Percentiles rank a stretch among this genome's conserved stretches.
phyloP scores from a whole-genome alignment of 2,797 vertebrate species.

The Danio aesculapii region DNA sequence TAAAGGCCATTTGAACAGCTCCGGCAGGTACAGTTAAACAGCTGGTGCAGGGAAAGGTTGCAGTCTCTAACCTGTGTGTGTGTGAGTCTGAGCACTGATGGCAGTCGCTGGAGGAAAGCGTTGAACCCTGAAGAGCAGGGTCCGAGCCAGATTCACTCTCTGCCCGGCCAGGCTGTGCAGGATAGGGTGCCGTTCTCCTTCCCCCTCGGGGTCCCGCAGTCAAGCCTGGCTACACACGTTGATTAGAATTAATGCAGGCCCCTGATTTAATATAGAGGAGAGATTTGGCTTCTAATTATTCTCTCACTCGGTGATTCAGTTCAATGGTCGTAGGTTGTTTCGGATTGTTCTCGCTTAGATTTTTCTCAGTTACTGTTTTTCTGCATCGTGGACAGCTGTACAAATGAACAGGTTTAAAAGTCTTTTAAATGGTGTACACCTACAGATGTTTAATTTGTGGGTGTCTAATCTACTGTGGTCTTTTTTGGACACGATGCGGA shows the following conservation, averaged over 20 bases:
- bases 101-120: conserved; percentile 52
- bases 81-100: conserved; percentile 19
- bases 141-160: conserved; percentile 61
- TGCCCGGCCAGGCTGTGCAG: conserved; percentile 16
- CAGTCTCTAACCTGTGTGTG: conserved; percentile 62
- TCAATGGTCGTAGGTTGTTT: conserved; percentile 51
- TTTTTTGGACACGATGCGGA: not conserved
- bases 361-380: conserved; percentile 19
- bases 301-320: conserved; percentile 68
- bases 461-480: not conserved
- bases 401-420: conserved; percentile 11
- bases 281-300: conserved; percentile 70
- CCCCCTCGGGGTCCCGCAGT: conserved; percentile 63
- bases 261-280: conserved; percentile 72
- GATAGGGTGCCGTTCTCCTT: conserved; percentile 32
- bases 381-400: conserved; percentile 1
- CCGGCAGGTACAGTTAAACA: conserved; percentile 51
- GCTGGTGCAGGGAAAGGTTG: conserved; percentile 67
- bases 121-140: conserved; percentile 73
- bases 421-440: not conserved
- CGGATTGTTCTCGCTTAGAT: conserved; percentile 37
- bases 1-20: conserved; percentile 61
- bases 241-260: conserved; percentile 77
- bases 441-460: not conserved
- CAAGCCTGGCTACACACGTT: conserved; percentile 73